phyloP scores from a whole-genome alignment of 2,888 invertebrate species.

The Scelioninae gen. 1 region DNA sequence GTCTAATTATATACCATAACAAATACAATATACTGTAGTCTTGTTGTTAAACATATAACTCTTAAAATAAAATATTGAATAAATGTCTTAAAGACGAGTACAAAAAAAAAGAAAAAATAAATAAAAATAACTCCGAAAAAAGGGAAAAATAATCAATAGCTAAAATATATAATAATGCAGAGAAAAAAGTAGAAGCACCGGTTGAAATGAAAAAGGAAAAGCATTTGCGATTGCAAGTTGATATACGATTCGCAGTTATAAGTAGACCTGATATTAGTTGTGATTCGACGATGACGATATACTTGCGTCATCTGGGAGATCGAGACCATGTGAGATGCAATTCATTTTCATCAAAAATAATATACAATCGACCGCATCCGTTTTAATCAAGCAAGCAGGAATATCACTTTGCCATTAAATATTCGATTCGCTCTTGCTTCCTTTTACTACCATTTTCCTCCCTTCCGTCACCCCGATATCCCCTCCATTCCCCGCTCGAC shows the following conservation, averaged over 20 bases:
- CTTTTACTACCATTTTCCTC: neutral
- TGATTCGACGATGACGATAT: conserved; percentile 38
- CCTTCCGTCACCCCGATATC: neutral
- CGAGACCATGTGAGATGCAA: conserved; percentile 63
- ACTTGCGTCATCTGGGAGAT: conserved; percentile 62
- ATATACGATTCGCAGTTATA: conserved; percentile 39
- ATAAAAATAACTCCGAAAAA: too few relatives aligned
- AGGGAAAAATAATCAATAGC: too few relatives aligned
- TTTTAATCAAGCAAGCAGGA: conserved; percentile 68
- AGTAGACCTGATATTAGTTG: conserved; percentile 59
- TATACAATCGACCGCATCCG: conserved; percentile 58
- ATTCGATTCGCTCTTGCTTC: conserved; percentile 52
- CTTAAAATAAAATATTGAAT: too few relatives aligned
- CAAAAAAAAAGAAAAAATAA: too few relatives aligned
- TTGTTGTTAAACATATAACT: too few relatives aligned
- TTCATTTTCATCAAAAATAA: conserved; percentile 67
- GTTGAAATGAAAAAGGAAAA: conserved; percentile 32
- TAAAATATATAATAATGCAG: too few relatives aligned
- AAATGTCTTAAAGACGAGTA: too few relatives aligned
- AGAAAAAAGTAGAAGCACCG: neutral
- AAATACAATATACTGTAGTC: too few relatives aligned
- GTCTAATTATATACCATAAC: too few relatives aligned
- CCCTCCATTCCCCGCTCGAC: conserved; percentile 23
- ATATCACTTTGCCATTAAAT: conserved; percentile 66
- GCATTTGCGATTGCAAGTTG: conserved; percentile 49